These are phyloP conservation scores for Drosophila orosa DNA, from an alignment of 1,140 invertebrate genomes.

Conservation along the genomic window DNA sequence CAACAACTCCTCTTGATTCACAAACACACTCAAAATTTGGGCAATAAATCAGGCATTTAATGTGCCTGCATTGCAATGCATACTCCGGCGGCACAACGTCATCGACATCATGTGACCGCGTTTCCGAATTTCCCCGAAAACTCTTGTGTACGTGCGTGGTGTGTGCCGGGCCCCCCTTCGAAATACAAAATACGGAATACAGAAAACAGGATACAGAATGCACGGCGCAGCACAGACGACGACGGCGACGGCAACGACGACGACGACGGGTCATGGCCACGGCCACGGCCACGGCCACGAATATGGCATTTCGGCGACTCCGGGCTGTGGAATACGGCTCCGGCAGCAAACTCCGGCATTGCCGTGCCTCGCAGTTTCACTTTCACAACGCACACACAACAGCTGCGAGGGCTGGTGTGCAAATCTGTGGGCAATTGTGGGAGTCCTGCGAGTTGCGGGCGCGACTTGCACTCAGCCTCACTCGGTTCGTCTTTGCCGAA, in stretches of 20 bases:
- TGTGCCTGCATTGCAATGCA: slow-evolving; percentile 27
- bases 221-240: slow-evolving; percentile 58
- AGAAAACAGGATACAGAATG: slow-evolving; percentile 17
- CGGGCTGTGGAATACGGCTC: slow-evolving; percentile 40
- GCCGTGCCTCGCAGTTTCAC: slow-evolving; percentile 72
- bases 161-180: slow-evolving; percentile 39
- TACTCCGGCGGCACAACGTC: slow-evolving; percentile 36
- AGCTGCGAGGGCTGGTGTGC: slow-evolving; percentile 17
- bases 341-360: slow-evolving; percentile 30
- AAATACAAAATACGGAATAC: slow-evolving; percentile 54
- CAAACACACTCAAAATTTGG: slow-evolving; percentile 13
- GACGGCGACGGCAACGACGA: slow-evolving; percentile 60
- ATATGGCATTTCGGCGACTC: slow-evolving; percentile 69
- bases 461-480: slow-evolving; percentile 75
- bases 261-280: slow-evolving; percentile 64
- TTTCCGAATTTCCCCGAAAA: slow-evolving; percentile 67
- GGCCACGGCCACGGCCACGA: slow-evolving; percentile 67
- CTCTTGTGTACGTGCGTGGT: slow-evolving; percentile 34
- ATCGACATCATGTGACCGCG: slow-evolving; percentile 68
- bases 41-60: slow-evolving; percentile 47
- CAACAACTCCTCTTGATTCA: slow-evolving; percentile 1
- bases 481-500: slow-evolving; percentile 60
- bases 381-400: slow-evolving; percentile 57
- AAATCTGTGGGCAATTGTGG: slow-evolving; percentile 23
- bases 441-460: slow-evolving; percentile 37